Base-by-base conservation (phyloP, 2,113 vertebrate genomes). In the Rhabdornis inornatus region DNA sequence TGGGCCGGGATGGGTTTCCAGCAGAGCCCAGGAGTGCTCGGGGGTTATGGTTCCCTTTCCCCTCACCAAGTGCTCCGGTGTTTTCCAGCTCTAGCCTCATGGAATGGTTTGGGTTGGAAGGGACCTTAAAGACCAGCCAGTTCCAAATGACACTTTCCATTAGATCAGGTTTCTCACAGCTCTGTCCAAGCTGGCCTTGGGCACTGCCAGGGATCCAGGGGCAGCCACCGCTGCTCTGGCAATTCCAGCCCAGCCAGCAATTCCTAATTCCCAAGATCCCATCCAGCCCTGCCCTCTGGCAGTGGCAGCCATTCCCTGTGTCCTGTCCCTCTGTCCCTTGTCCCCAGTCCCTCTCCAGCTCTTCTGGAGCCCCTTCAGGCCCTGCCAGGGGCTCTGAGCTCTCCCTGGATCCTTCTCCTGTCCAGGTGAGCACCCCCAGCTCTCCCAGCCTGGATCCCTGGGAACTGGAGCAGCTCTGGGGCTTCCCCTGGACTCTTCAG, bases 1-100 rank as follows among this genome's bases (percentile, higher is more conserved):
- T 21, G 21, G 74, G 2, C 3, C 4, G 1, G 27, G 60, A 3
- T 5, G 33, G 12, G 61, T 22, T 35, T 55, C 11, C 60, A 12
- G 0, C 6, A 6, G 60, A 24, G n/a, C 13, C 37, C 70, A 5
- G 56, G 25, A 4, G 57, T 4, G 40, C 82, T 60, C 2, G 0
- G 50, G 50, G 59, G 44, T n/a, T 1, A 0, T 5, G 2, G 37
- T 59, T 77, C 20, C 11, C 20, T 49, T 40, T 7, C 11, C 6
- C 0, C 3, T 7, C 0, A 1, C 0, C 18, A 7, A 1, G 61
- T 6, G 19, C 33, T 90, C 25, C 1, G 5, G 47, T 15, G 52
- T 63, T 35, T 94, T 23, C 53, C 18, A 7, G 60, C 35, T 69
- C 15, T 13, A 27, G 35, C 28, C 17, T 65, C 14, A 2, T 0